A percentile compares a stretch with the other conserved stretches of the same genome.
These are phyloP conservation scores for Nothoprocta perdicaria DNA, from an alignment of 2,113 vertebrate genomes.

Conservation along the genomic window DNA sequence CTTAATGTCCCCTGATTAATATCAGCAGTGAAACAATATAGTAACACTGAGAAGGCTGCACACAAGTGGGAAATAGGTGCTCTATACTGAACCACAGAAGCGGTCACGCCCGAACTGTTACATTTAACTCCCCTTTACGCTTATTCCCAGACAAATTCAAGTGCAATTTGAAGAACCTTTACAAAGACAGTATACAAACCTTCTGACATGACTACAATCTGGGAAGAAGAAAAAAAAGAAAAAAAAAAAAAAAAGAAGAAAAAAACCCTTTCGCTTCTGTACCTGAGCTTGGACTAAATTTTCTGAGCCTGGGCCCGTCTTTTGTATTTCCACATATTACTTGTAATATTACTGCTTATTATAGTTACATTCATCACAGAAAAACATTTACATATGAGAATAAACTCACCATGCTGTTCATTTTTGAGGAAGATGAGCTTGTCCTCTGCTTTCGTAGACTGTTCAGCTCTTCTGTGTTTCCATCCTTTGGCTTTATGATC, in stretches of 20 bases:
- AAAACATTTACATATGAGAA: fast-evolving
- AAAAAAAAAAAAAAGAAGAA: background rate
- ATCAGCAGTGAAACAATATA: background rate
- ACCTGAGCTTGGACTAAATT: background rate
- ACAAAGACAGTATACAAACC: background rate
- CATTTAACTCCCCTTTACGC: background rate
- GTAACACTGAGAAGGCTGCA: background rate
- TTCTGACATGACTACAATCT: background rate
- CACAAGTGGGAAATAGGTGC: background rate
- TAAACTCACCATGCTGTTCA: constrained; percentile 94
- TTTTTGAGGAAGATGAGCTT: constrained; percentile 93
- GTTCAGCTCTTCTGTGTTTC: constrained; percentile 79
- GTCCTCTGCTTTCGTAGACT: constrained; percentile 88
- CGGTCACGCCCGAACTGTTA: background rate
- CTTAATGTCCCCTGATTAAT: background rate
- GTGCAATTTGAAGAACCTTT: background rate
- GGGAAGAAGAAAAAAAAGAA: background rate
- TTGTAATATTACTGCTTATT: background rate
- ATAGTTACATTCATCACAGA: background rate
- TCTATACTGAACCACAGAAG: background rate
- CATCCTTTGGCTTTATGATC: constrained; percentile 88
- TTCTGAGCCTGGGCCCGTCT: background rate
- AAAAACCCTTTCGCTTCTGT: background rate
- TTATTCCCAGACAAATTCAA: background rate
- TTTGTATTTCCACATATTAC: background rate